Conservation (phyloP, 2,797 vertebrate genomes). For the Cichlasoma orientale region DNA sequence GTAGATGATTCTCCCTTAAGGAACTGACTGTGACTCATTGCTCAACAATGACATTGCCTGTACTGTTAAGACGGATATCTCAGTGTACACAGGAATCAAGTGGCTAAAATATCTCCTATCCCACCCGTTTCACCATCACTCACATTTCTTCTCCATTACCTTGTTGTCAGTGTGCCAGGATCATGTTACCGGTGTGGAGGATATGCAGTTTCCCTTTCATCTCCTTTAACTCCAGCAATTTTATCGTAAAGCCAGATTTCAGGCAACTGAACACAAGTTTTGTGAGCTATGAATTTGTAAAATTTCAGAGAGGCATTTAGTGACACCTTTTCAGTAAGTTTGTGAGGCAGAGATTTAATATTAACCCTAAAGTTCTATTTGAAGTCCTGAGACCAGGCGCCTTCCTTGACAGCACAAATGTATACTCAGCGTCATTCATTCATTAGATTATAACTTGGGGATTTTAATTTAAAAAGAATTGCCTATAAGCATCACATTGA, state of each 20-base stretch:
- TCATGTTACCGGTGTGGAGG: constrained; percentile 32
- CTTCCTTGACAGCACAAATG: too few species aligned
- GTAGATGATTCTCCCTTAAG: constrained; percentile 15
- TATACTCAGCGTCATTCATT: too few species aligned
- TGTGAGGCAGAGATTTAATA: not conserved
- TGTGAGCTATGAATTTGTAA: not conserved
- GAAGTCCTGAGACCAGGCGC: not conserved
- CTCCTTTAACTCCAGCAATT: not conserved
- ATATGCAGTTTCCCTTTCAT: constrained; percentile 12
- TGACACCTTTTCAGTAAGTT: not conserved
- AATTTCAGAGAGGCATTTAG: not conserved
- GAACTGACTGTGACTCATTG: constrained; percentile 25
- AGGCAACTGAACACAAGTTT: not conserved
- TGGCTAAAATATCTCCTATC: constrained; percentile 1
- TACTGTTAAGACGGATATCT: constrained; percentile 7
- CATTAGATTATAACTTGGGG: not conserved
- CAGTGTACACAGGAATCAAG: not conserved
- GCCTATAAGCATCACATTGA: not conserved
- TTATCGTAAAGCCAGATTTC: not conserved
- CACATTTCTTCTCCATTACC: constrained; percentile 27
- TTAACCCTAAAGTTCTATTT: not conserved
- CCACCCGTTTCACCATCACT: not conserved
- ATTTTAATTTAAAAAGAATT: not conserved
- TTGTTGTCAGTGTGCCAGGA: constrained; percentile 25
- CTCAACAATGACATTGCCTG: not conserved